These are phyloP conservation scores for Nemapogon koenigi DNA, from an alignment of 2,888 invertebrate species.

Conservation along the genomic window DNA sequence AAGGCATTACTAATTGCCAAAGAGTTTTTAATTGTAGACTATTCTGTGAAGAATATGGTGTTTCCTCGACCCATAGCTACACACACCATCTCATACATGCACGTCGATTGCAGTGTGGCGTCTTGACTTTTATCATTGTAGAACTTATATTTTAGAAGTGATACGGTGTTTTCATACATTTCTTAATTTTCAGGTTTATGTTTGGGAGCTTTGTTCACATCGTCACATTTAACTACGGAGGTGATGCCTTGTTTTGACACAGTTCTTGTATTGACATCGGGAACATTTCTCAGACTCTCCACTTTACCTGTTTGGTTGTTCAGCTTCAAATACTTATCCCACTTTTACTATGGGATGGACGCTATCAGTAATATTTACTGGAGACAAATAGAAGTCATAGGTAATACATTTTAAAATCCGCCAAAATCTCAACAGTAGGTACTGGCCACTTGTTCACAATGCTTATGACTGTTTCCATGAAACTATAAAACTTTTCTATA, in stretches of 20 bases:
- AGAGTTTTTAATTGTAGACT: too few species aligned
- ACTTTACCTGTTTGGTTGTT: slow-evolving; percentile 43
- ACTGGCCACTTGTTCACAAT: too few species aligned
- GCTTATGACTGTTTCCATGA: too few species aligned
- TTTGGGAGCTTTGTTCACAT: slow-evolving; percentile 50
- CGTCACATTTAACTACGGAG: slow-evolving; percentile 42
- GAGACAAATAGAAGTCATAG: slow-evolving; percentile 49
- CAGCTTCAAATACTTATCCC: slow-evolving; percentile 52
- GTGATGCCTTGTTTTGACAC: slow-evolving; percentile 57
- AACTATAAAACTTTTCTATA: too few species aligned
- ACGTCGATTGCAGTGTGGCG: too few species aligned
- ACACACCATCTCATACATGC: too few species aligned
- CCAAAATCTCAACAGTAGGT: too few species aligned
- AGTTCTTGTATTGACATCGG: slow-evolving; percentile 49
- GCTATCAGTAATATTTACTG: slow-evolving; percentile 59
- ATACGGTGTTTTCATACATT: neutral
- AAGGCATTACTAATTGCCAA: neutral
- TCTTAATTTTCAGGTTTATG: slow-evolving; percentile 36
- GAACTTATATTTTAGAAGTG: neutral
- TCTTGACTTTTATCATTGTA: too few species aligned
- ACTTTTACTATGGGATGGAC: slow-evolving; percentile 60
- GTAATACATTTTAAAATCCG: too few species aligned
- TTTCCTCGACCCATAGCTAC: too few species aligned
- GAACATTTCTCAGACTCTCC: slow-evolving; percentile 47
- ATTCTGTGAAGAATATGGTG: too few species aligned